Evolutionary conservation across 2,888 invertebrate species (phyloP), one percentile per base, ranked within the genome.

Genomic region (Eurytoma adleriae): DNA sequence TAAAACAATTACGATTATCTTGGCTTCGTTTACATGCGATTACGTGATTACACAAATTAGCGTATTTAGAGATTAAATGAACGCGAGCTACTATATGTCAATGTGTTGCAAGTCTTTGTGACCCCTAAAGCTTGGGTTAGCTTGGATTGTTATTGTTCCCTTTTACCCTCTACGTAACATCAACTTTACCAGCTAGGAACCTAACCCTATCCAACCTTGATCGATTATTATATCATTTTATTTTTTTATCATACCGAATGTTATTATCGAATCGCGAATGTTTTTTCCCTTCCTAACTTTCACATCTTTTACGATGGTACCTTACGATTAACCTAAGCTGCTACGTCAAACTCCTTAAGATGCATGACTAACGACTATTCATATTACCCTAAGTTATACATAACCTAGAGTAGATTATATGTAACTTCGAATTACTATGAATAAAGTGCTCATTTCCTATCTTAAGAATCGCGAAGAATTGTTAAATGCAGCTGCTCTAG

Each of bases 261-360:
- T 61, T 20, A 54, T 64, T 71, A 66, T 71, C 69, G 40, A 69
- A 64, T 68, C 18, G 54, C 48, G 50, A 74, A 52, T 66, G n/a
- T 50, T 16, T 50, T 16, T 24, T 62, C n/a, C 56, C 50, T 14
- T 57, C 30, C 69, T 74, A 79, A 69, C 24, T 18, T 50, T 67
- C 48, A 50, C 66, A 77, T 24, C 48, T 50, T 50, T 78, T 74
- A 68, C 57, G 54, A 69, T 74, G 81, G 79, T 75, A 40, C 54
- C 70, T 78, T 74, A 81, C 30, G 7, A 18, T 18, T 74, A 74
- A 81, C 68, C 70, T 81, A 81, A 78, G 61, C 67, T 74, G 78
- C 78, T 81, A 81, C 57, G 64, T 30, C 40, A 40, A 70, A 61
- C 48, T 66, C 70, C 70, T 78, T 71, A 81, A 81, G 78, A 81